Base-by-base conservation (phyloP, 2,888 invertebrate species). In the Palloptera scutellata region DNA sequence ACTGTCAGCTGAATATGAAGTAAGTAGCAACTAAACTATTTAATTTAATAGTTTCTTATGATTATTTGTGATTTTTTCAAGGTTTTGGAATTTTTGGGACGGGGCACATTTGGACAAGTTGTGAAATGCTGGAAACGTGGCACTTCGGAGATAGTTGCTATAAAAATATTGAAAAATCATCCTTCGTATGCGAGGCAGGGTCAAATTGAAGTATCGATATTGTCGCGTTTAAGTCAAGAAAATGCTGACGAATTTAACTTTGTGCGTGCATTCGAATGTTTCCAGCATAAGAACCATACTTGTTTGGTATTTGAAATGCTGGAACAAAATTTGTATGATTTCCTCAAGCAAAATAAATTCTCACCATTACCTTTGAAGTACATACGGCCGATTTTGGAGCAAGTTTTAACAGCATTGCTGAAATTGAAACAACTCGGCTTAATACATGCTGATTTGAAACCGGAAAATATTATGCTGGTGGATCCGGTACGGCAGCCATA, bases 81-180 rank as follows among this genome's bases (percentile, higher is more conserved):
- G 89, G 98, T 98, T 82, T 88, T 98, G 86, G 98, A 99, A 88
- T 99, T 99, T 88, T 91, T 99, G 83, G 99, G 99, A 77, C 92
- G 99, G 78, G 99, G 99, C 81, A 99, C 98, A 77, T 99, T 99
- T 87, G 98, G 98, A 75, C 90, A 96, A 89, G 99, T 99, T 83
- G 99, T 99, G 83, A 99, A 99, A 88, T 99, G 99, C 87, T 99
- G 99, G 98, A 99, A 99, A 87, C 98, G 98, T 86, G 98, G 98
- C 85, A 99, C 99, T 80, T 99, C 97, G 85, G 98, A 99, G 87
- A 98, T 99, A 84, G 98, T 99, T 81, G 99, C 99, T 84, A 99
- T 99, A 86, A 99, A 99, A 89, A 99, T 99, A 85, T 89, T 99
- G 70, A 99, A 99, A 88, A 99, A 99, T 88, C 99, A 99, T 88